Conservation (phyloP, 2,797 vertebrate genomes). For the Diplodus sargus region DNA sequence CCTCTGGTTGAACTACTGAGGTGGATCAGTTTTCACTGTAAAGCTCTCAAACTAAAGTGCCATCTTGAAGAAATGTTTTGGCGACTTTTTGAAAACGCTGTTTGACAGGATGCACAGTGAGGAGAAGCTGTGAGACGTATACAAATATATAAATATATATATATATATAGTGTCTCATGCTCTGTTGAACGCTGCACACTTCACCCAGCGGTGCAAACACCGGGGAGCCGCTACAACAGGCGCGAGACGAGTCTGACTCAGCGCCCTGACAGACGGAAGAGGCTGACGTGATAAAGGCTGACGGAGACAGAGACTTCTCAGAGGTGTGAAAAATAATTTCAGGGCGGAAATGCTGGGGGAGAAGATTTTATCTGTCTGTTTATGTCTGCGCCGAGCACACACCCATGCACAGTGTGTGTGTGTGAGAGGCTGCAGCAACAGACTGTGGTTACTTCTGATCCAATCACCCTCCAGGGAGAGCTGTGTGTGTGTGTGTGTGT, state of each 20-base stretch:
- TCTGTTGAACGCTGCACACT: conserved; percentile 25
- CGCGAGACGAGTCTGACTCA: conserved; percentile 38
- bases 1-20: not conserved
- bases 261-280: conserved; percentile 42
- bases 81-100: conserved; percentile 29
- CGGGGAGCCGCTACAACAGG: conserved; percentile 11
- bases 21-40: not conserved
- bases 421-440: not conserved
- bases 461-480: not conserved
- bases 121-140: conserved; percentile 16
- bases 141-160: no score
- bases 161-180: conserved; percentile 60
- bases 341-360: conserved; percentile 13
- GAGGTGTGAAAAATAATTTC: conserved; percentile 56
- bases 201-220: conserved; percentile 27
- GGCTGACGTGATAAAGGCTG: conserved; percentile 32
- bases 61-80: no score
- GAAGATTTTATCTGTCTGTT: conserved; percentile 19
- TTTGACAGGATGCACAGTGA: conserved; percentile 33
- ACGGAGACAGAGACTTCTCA: conserved; percentile 22
- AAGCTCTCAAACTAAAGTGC: no score
- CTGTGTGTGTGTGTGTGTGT: not conserved
- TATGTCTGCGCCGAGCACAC: conserved; percentile 17
- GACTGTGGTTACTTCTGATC: conserved; percentile 15
- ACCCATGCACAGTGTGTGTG: not conserved